Evolutionary conservation across 2,888 invertebrate genomes (phyloP), one percentile per base, ranked within the genome.

Genomic region (Tetheella fluctuosa): DNA sequence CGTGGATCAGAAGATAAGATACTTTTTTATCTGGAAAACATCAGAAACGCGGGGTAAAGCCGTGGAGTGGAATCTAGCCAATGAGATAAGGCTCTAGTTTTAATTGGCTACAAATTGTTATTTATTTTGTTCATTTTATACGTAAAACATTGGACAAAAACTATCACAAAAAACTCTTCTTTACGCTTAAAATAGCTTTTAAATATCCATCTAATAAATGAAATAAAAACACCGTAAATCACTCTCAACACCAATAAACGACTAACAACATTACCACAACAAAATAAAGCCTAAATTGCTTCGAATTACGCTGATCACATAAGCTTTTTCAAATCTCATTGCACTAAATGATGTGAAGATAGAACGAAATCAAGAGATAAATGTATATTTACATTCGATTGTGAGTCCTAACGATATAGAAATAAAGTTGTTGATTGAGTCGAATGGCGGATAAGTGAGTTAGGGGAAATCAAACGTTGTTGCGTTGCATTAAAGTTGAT

Each of bases 311-410:
- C 58, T 37, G 25, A 59, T 63, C 57, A 64, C 58, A 79, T 80
- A 79, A 70, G 73, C 63, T 77, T 66, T 77, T 80, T 58, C 53
- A 59, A 48, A 37, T 54, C 59, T 64, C 63, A 63, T 67, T 63
- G 64, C 69, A 70, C 74, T 83, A 87, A 88, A 89, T 80, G 84
- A 88, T 84, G 84, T 80, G 84, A 84, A 85, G 83, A 84, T 83
- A 80, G 81, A 85, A 85, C 80, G 78, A 88, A 86, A 86, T 86
- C 85, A 85, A 80, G 82, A 83, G 84, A 83, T 80, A 77, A 81
- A 80, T 71, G 73, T 61, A 62, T 63, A 62, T 65, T 68, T 68
- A 61, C 80, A 80, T 73, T 72, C 77, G 62, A 84, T 78, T 83
- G 76, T 81, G 68, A 78, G 75, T 80, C 79, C 69, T 86, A 83